Evolutionary conservation across 2,888 invertebrate species (phyloP), one percentile per base, ranked within the genome.

Genomic region (Mycogona germanica): DNA sequence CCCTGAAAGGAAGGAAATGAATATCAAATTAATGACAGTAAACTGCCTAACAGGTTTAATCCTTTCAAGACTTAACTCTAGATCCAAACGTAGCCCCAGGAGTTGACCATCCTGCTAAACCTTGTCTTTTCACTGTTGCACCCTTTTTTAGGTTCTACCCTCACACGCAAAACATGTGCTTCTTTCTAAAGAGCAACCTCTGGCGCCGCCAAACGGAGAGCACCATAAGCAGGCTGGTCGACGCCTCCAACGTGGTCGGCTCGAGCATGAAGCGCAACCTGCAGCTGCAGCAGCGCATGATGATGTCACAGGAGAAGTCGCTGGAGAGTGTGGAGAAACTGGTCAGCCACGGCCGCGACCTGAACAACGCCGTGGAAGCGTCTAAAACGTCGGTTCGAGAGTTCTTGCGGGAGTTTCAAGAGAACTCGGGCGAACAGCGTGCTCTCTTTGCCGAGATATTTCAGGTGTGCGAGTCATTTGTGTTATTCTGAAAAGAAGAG

Each of bases 141-240:
- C n/a, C n/a, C n/a, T n/a, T n/a, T n/a, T n/a, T n/a, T n/a, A n/a
- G n/a, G n/a, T 81, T 81, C 65, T 81, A 79, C 63, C 77, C 79
- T 1, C 79, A 81, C 59, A 76, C 79, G 0, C 77, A 77, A 57
- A 77, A 78, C 61, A 79, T 81, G 60, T 81, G 81, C 64, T 79
- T 76, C 67, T 81, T 77, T 64, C 30, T 47, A 45, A 73, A 76
- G 61, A 76, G 76, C 19, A 78, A 80, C 66, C 64, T 77, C 28
- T 81, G 81, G 81, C 78, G 79, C 58, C 73, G 75, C 59, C 72
- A 76, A 54, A 75, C 77, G 1, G 76, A 79, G 56, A 72, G 71
- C 41, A 78, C 78, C 1, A 72, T 77, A 4, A 56, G 64, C 63
- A 62, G 72, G 57, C 70, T 81, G 54, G 64, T 77, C 25, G 67